A percentile compares a stretch with the other conserved stretches of the same genome.
These are phyloP conservation scores for Silurus meridionalis DNA, from an alignment of 2,113 vertebrate species.

Conservation along the genomic window DNA sequence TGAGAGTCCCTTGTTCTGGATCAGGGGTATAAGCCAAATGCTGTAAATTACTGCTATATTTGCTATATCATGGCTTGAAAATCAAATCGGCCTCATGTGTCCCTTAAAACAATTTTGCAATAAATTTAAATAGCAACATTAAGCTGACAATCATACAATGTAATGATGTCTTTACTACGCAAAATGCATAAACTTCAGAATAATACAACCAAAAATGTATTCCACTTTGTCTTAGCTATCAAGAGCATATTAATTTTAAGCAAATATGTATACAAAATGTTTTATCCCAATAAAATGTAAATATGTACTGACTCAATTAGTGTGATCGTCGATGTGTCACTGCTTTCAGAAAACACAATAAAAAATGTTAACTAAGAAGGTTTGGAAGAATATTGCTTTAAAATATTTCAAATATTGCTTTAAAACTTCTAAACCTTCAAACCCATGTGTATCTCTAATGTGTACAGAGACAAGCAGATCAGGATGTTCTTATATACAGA, in stretches of 20 bases:
- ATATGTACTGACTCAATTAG: not conserved
- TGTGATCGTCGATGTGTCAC: not conserved
- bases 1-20: too few relatives aligned
- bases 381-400: not conserved
- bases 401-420: not conserved
- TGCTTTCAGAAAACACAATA: not conserved
- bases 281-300: not conserved
- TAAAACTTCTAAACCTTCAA: not conserved
- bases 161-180: not conserved
- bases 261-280: not conserved
- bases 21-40: too few relatives aligned
- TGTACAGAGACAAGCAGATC: not conserved
- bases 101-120: not conserved
- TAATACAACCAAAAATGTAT: not conserved
- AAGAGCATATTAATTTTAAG: not conserved
- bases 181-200: not conserved
- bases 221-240: not conserved
- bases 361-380: not conserved
- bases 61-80: not conserved
- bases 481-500: constrained; percentile 25
- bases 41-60: not conserved
- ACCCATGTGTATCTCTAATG: not conserved
- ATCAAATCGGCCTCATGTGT: not conserved
- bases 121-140: not conserved
- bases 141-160: not conserved